Evolutionary conservation across 2,797 vertebrate species (phyloP), one percentile per base, ranked within the genome.

Genomic region (Peromyscus eremicus): DNA sequence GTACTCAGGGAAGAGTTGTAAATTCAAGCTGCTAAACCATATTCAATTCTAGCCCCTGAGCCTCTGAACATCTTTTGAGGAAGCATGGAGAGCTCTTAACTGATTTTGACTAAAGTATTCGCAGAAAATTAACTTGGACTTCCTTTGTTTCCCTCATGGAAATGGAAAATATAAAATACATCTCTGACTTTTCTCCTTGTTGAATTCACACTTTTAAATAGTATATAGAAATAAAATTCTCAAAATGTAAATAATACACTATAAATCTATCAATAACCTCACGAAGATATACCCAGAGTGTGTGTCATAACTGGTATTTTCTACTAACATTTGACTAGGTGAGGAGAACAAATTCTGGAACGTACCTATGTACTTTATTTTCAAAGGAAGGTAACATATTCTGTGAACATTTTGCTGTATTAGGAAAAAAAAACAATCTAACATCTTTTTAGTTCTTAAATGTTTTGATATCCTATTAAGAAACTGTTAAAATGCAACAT

Each of bases 111-210:
- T 92, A 91, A 12, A 81, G 6, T 89, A 89, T 3, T 82, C 86
- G 19, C 64, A 88, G 88, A 25, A 12, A 85, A 93, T 83, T 92
- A 57, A 62, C 49, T 75, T 94, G 25, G 86, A 83, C 93, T 68
- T 10, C 3, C 6, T 91, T 70, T 92, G 40, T 9, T 82, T 93
- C 76, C 68, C 37, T 34, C 34, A 46, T 1, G 14, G 82, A 27
- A 94, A 83, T 79, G 86, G 16, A 12, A 97, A 95, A 77, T 37
- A 79, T 91, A 89, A 97, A 91, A 77, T 14, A 66, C 70, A 85
- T 9, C 73, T 91, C 8, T 95, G 21, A 21, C 5, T 73, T 87
- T 95, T 32, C 14, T 49, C n/a, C 10, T 14, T 70, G 32, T n/a
- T 43, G 21, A 89, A 27, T 55, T 92, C 5, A 89, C 19, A 92